A percentile compares a stretch with the other conserved stretches of the same genome.
These are phyloP conservation scores for Gulo gulo DNA, from an alignment of 2,113 vertebrate species.

Conservation along the genomic window DNA sequence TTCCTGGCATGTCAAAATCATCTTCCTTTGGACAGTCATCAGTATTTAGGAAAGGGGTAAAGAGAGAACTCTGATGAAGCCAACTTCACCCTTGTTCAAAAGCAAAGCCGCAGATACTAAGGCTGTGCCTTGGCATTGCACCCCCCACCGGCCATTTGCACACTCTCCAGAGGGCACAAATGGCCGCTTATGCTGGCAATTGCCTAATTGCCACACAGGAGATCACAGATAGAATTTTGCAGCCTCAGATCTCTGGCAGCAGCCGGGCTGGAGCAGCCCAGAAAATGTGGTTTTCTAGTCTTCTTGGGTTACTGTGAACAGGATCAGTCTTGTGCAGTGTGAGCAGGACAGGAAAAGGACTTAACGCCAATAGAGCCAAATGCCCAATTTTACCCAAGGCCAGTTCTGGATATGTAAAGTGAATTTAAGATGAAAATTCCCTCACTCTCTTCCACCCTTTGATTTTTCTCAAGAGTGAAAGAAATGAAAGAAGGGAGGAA, in stretches of 20 bases:
- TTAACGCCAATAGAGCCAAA: neutral
- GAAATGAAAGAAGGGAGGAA: neutral
- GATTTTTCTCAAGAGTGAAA: neutral
- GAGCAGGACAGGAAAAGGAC: neutral
- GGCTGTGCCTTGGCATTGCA: neutral
- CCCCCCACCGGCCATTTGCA: slow-evolving; percentile 30
- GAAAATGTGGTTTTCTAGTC: slow-evolving; percentile 33
- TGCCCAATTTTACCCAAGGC: neutral
- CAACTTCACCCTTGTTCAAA: neutral
- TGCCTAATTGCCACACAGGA: neutral
- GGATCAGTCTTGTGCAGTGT: neutral
- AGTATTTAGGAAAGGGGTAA: neutral
- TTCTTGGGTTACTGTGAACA: neutral
- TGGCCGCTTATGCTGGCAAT: slow-evolving; percentile 11
- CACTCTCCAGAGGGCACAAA: neutral
- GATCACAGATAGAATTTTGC: slow-evolving; percentile 3
- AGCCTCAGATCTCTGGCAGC: slow-evolving; percentile 11
- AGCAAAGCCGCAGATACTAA: neutral
- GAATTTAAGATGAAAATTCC: slow-evolving; percentile 3
- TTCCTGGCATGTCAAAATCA: neutral
- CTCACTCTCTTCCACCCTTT: neutral
- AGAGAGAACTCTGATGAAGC: neutral
- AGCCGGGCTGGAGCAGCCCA: neutral
- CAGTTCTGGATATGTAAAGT: neutral
- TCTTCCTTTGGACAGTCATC: neutral